These are phyloP conservation scores for Tetramorium parvispinum DNA, from an alignment of 1,140 invertebrate genomes.

Conservation along the genomic window DNA sequence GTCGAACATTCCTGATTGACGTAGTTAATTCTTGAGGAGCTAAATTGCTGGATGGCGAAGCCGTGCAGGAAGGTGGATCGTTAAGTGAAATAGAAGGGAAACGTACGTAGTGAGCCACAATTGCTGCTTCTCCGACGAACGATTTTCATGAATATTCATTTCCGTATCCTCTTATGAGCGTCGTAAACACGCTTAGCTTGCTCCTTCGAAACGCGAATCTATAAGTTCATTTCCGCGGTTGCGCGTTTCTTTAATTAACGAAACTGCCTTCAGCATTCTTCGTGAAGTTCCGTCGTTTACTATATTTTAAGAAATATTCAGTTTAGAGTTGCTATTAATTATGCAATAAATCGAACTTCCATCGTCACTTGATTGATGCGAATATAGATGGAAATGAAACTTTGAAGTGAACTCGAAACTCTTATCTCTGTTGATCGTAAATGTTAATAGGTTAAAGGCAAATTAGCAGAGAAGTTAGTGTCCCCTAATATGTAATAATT, in stretches of 20 bases:
- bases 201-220: slow-evolving; percentile 8
- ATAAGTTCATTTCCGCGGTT: slow-evolving; percentile 5
- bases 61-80: slow-evolving; percentile 51
- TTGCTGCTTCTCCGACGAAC: slow-evolving; percentile 52
- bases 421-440: background rate
- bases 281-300: background rate
- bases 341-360: background rate
- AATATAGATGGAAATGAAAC: slow-evolving; percentile 11
- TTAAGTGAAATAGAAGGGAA: slow-evolving; percentile 69
- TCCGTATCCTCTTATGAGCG: slow-evolving; percentile 46
- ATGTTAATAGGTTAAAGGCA: slow-evolving; percentile 13
- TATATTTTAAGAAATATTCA: background rate
- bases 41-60: slow-evolving; percentile 30
- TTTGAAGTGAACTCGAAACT: slow-evolving; percentile 12
- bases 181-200: slow-evolving; percentile 53
- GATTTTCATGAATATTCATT: slow-evolving; percentile 71
- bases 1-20: slow-evolving; percentile 36
- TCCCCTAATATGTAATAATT: slow-evolving; percentile 67
- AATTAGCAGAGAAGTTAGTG: slow-evolving; percentile 23
- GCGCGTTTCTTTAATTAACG: slow-evolving; percentile 28
- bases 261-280: background rate
- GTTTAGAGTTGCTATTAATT: background rate
- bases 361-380: background rate
- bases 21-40: slow-evolving; percentile 45
- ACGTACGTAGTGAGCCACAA: slow-evolving; percentile 48